Conservation (phyloP, 2,797 vertebrate genomes). For the Scolopax bukidnonensis region DNA sequence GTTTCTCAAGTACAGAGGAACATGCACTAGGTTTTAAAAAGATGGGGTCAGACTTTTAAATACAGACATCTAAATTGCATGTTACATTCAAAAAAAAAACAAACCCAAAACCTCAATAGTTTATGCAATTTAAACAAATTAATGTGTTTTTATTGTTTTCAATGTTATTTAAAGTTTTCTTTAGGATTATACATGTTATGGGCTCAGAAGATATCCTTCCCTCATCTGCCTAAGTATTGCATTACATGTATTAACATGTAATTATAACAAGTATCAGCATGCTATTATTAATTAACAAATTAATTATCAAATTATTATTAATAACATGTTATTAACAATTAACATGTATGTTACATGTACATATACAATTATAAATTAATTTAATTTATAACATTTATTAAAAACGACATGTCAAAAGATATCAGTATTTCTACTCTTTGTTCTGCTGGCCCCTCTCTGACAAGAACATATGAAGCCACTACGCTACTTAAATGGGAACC, state of each 20-base stretch:
- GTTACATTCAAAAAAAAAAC: not conserved
- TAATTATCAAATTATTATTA: no score
- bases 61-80: not conserved
- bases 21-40: not conserved
- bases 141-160: not conserved
- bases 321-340: no score
- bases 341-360: no score
- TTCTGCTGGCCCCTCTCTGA: not conserved
- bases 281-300: no score
- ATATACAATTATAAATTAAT: no score
- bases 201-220: not conserved
- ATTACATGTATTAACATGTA: not conserved
- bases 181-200: not conserved
- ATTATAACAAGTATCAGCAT: no score
- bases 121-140: not conserved
- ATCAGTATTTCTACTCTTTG: not conserved
- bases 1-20: not conserved
- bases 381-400: no score
- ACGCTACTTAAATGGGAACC: not conserved
- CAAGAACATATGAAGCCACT: not conserved
- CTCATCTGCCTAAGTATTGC: not conserved
- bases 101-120: rapidly evolving
- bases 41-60: not conserved
- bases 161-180: not conserved
- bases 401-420: not conserved